Evolutionary conservation across 2,797 vertebrate species (phyloP).

Genomic region (Thripadectes ignobilis): DNA sequence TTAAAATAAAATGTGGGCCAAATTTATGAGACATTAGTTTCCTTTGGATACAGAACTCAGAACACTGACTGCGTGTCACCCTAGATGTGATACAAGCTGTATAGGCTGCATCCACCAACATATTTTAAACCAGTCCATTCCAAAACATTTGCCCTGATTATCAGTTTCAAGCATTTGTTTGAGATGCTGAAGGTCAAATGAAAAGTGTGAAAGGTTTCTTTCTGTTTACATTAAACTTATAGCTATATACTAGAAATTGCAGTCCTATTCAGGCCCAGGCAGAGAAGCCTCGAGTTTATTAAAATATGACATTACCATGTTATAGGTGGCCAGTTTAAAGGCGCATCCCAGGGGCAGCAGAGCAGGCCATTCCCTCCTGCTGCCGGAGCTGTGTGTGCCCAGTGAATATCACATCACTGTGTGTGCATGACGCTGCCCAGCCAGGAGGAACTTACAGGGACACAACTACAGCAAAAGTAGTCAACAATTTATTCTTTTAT

Average conservation of each 20-base stretch:
- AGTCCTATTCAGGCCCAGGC: not conserved
- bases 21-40: not conserved
- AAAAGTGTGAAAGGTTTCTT: not conserved
- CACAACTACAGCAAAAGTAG: not conserved
- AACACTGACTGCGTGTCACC: not conserved
- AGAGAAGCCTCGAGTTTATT: constrained; percentile 30
- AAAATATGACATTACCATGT: constrained; percentile 29
- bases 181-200: constrained; percentile 37
- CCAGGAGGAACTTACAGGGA: not conserved
- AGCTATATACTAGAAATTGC: not conserved
- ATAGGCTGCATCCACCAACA: rapidly evolving
- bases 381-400: not conserved
- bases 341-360: not conserved
- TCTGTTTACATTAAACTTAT: not conserved
- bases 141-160: not conserved
- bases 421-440: not conserved
- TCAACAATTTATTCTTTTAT: not conserved
- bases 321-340: constrained; percentile 53
- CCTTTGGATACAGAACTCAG: not conserved
- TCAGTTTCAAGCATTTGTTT: not conserved
- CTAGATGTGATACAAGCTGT: not conserved
- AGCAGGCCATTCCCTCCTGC: not conserved
- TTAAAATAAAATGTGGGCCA: constrained; percentile 39
- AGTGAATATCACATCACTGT: not conserved
- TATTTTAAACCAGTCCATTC: not conserved